These are phyloP conservation scores for Taeniopygia guttata DNA, from an alignment of 2,797 vertebrate genomes.

Conservation along the genomic window DNA sequence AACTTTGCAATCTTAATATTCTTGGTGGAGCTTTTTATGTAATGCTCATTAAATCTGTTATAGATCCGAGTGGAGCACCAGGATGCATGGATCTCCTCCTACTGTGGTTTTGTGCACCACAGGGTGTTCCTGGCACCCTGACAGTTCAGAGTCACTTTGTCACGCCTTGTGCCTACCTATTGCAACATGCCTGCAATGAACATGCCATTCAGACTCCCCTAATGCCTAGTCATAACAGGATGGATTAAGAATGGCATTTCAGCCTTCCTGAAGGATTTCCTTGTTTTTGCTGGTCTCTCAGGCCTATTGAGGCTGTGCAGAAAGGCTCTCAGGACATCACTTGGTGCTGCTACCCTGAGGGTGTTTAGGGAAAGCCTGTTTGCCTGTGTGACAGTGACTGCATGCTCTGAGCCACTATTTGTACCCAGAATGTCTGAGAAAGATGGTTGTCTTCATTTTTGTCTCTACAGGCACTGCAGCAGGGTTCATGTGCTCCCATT, in stretches of 20 bases:
- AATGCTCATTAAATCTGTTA: neutral
- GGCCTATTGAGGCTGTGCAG: neutral
- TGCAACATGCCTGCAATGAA: slow-evolving; percentile 53
- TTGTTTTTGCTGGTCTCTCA: slow-evolving; percentile 45
- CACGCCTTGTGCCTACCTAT: slow-evolving; percentile 50
- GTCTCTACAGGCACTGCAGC: neutral
- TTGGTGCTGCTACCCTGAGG: neutral
- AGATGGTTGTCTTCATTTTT: neutral
- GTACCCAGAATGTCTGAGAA: neutral
- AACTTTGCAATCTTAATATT: neutral
- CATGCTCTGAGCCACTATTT: neutral
- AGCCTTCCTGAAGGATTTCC: slow-evolving; percentile 59
- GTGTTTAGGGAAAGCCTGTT: neutral
- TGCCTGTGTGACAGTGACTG: neutral
- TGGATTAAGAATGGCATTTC: slow-evolving; percentile 69
- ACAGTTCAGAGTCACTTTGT: slow-evolving; percentile 32
- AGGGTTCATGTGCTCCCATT: neutral
- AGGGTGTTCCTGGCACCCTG: slow-evolving; percentile 54
- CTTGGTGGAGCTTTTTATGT: neutral
- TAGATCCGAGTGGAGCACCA: neutral
- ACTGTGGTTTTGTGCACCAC: slow-evolving; percentile 5
- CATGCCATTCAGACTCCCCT: slow-evolving; percentile 38
- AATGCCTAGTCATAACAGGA: slow-evolving; percentile 65
- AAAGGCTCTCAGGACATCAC: neutral
- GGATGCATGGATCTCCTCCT: neutral